Base-by-base conservation (phyloP, 2,113 vertebrate species). In the Machaerirhynchus nigripectus region DNA sequence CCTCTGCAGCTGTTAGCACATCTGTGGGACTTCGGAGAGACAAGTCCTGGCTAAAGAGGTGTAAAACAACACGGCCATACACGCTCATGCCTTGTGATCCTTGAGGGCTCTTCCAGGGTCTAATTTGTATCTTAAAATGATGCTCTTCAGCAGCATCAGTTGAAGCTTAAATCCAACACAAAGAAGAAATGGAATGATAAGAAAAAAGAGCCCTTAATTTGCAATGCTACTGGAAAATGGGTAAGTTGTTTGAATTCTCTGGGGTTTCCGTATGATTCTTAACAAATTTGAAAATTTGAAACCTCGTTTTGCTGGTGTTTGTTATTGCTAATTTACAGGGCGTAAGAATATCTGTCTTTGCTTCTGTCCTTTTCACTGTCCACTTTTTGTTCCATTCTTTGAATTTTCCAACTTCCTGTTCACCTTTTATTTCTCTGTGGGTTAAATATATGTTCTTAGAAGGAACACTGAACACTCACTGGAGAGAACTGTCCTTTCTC, bases 1-100 rank as follows among this genome's bases (percentile, higher is more conserved):
- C 79, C 76, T 92, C 73, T 94, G 76, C 95, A 96, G 90, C 90
- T 97, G 87, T 93, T 60, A 40, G 79, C 90, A 97, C 93, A 91
- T 95, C 96, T 96, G 95, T 13, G 91, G 71, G 56, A 47, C 75
- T 88, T 71, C 82, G 86, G 84, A 93, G 75, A 69, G 83, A 93
- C 83, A 57, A 52, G 52, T 53, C 95, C 93, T 81, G 92, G 56
- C 90, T 84, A 55, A 67, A 82, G 86, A 94, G 85, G 68, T 90
- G 76, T 84, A 39, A 94, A 96, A 19, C 44, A 78, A 78, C 73
- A 73, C 20, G 27, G 80, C 53, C 37, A 31, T 22, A 35, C 28
- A 17, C 2, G 9, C 23, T 77, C 40, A 30, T 33, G 76, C 39
- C 65, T 92, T 92, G 83, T 60, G 60, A 78, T 84, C 52, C 79